Evolutionary conservation across 2,113 vertebrate genomes (phyloP), one percentile per base, ranked within the genome.

Genomic region (Urocolius indicus): DNA sequence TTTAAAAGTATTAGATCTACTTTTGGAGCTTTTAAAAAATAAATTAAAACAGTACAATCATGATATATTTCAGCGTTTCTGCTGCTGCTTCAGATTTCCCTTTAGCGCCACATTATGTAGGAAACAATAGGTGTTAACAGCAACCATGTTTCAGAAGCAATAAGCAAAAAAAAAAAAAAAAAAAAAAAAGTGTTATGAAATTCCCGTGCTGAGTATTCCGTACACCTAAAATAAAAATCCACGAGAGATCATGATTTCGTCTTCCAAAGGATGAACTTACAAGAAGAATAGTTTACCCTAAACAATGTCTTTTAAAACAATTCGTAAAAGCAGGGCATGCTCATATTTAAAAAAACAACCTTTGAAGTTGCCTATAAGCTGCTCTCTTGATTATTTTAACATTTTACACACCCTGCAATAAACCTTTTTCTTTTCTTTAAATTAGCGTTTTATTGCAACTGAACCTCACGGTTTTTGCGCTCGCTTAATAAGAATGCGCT

Each of bases 401-500:
- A 94, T 91, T 98, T 98, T 97, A 94, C 93, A 90, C 95, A 67
- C 95, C 98, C 95, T 63, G 96, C 95, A 95, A 98, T 98, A 98
- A 98, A 98, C 85, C 13, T 74, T 82, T 67, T 74, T 92, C 94
- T 94, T 97, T 41, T 41, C 38, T 41, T 41, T 41, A 41, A 41
- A 98, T 98, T 95, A 97, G 97, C 93, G 16, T 96, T 98, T 98
- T 97, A 98, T 98, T 97, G 98, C 97, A 97, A 97, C 97, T 66
- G 98, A 97, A 97, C 97, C 93, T 74, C 71, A 5, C 36, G 90
- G 92, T 96, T 95, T 96, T 84, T 89, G 94, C 32, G 74, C 94
- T 96, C 85, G 79, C 96, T 96, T 96, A 97, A 96, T 97, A 97
- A 89, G 88, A 92, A 93, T 46, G 93, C 16, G 75, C 97, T 97